Conservation (phyloP, 2,888 invertebrate genomes). For the Xylota sylvarum region DNA sequence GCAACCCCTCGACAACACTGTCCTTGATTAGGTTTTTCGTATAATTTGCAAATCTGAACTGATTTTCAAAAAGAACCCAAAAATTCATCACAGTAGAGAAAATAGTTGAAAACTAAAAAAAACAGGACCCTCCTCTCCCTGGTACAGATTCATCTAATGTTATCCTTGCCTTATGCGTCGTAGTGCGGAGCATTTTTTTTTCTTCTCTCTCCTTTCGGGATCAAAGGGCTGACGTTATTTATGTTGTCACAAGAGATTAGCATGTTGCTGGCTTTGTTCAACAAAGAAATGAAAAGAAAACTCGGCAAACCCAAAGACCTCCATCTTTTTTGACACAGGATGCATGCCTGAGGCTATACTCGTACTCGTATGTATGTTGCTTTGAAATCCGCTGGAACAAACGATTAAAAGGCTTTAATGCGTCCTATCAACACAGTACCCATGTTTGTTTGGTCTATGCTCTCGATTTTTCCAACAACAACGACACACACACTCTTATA, state of each 20-base stretch:
- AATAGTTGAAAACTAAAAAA: conserved; percentile 57
- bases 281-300: conserved; percentile 74
- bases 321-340: conserved; percentile 41
- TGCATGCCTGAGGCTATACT: conserved; percentile 47
- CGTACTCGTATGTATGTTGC: background rate
- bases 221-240: conserved; percentile 76
- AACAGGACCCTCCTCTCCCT: conserved; percentile 22
- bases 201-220: conserved; percentile 44
- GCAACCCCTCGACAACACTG: conserved; percentile 62
- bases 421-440: conserved; percentile 48
- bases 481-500: background rate
- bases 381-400: conserved; percentile 41
- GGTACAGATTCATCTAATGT: background rate
- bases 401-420: conserved; percentile 73
- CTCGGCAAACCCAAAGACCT: conserved; percentile 52
- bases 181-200: conserved; percentile 13
- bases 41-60: conserved; percentile 72
- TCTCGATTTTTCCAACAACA: background rate
- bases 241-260: conserved; percentile 77
- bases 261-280: conserved; percentile 67
- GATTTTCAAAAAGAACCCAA: conserved; percentile 23
- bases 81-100: conserved; percentile 23
- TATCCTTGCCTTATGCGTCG: conserved; percentile 16
- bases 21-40: conserved; percentile 69
- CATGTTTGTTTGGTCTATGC: conserved; percentile 60